Base-by-base conservation (phyloP, 1,140 invertebrate genomes). In the Odontomachus brunneus region DNA sequence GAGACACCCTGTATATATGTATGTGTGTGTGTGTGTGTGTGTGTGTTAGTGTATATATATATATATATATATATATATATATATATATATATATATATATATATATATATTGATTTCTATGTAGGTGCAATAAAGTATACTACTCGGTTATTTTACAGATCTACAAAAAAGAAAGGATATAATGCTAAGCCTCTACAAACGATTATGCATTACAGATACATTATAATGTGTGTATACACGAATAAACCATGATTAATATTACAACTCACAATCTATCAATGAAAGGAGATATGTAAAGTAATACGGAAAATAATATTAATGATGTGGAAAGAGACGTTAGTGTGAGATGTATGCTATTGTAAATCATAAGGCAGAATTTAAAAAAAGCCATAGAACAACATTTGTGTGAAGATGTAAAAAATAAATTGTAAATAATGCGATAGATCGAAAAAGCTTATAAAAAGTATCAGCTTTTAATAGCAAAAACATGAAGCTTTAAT, bases 91-190 rank as follows among this genome's bases (percentile, higher is more conserved):
- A n/a, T n/a, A n/a, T n/a, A n/a, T n/a, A n/a, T n/a, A n/a, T n/a
- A n/a, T n/a, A n/a, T n/a, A n/a, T n/a, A n/a, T 5, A 33, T 33
- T 33, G 29, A 33, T 33, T 33, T 33, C 29, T 33, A 33, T 33
- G 29, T 33, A 66, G 51, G 53, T 66, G 73, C 55, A 86, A 67
- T 48, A 67, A 88, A 87, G 53, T 83, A 44, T 65, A 74, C 78
- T 65, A 74, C 78, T 63, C 59, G 53, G 51, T 75, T 57, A n/a
- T 60, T 11, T 65, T 38, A 17, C 14, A n/a, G 44, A 74, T 62
- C 59, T 72, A 69, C 29, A 66, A 29, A 85, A 62, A 85, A 57
- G 75, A 62, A 22, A 78, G 73, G 78, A 49, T 72, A 73, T 51
- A 51, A 49, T 51, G 17, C 22, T 82, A 57, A 85, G 73, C 53